Percentiles rank a stretch among this genome's conserved stretches.
Evolutionary conservation across 2,797 vertebrate genomes (phyloP).

Genomic region (Esox lucius): DNA sequence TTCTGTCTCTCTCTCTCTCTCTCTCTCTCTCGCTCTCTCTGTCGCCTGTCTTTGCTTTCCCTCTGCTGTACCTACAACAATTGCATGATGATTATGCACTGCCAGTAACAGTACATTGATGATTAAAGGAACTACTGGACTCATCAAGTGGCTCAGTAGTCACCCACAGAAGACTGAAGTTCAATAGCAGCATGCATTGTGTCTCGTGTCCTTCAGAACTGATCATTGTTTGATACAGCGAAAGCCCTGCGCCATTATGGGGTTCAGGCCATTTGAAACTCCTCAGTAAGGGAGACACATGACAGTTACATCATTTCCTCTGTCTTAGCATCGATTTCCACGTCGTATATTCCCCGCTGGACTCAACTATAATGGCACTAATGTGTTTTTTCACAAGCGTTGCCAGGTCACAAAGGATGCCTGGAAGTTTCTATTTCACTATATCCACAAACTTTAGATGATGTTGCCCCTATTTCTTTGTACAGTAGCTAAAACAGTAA

Average conservation of each 20-base stretch:
- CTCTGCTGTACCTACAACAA: not conserved
- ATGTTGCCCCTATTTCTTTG: too few relatives aligned
- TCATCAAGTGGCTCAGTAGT: not conserved
- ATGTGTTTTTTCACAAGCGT: not conserved
- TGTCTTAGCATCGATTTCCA: not conserved
- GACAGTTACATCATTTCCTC: not conserved
- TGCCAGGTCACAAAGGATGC: not conserved
- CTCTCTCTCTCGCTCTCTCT: conserved; percentile 2
- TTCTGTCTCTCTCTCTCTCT: not conserved
- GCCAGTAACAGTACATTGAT: not conserved
- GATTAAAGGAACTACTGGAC: not conserved
- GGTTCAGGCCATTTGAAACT: not conserved
- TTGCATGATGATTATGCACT: not conserved
- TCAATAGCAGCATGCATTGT: not conserved
- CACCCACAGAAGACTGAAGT: not conserved
- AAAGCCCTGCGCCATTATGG: not conserved
- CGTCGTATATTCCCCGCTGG: not conserved
- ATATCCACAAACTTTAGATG: not conserved
- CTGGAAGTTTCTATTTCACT: not conserved
- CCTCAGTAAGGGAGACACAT: not conserved
- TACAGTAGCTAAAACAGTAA: too few relatives aligned
- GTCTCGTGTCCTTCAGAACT: not conserved
- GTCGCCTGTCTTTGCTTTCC: not conserved
- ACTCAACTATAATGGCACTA: not conserved
- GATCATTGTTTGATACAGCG: not conserved